These are phyloP conservation scores for Erethizon dorsatum DNA, from an alignment of 2,797 vertebrate genomes.

Conservation along the genomic window DNA sequence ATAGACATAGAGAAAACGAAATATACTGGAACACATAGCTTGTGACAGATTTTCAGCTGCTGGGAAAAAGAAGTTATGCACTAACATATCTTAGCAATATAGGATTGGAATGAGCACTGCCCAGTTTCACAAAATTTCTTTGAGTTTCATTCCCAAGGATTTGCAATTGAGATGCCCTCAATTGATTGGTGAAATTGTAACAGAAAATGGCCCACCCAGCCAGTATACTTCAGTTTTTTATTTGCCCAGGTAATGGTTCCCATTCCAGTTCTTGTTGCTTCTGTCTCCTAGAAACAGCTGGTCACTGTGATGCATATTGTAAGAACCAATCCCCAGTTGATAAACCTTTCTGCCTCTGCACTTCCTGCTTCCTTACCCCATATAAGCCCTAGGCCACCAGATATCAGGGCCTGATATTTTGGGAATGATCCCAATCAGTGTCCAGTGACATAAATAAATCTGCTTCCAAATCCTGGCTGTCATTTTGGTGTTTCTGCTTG, in stretches of 20 bases:
- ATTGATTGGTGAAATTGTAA: not conserved
- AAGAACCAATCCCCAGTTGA: not conserved
- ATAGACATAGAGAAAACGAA: not conserved
- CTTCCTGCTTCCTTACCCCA: not conserved
- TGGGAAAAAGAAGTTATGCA: not conserved
- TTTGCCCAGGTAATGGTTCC: not conserved
- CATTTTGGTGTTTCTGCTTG: no score
- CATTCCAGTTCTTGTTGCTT: not conserved
- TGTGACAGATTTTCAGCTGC: not conserved
- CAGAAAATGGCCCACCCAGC: not conserved
- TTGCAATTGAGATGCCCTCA: not conserved
- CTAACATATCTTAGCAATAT: not conserved
- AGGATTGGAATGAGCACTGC: not conserved
- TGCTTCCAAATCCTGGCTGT: no score
- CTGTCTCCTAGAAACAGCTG: not conserved
- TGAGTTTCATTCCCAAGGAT: not conserved
- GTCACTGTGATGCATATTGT: not conserved
- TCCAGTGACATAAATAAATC: no score
- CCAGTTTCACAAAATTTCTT: not conserved
- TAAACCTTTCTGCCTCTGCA: not conserved
- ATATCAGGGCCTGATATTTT: not conserved
- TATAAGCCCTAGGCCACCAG: not conserved
- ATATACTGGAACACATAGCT: not conserved
- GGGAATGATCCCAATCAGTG: not conserved
- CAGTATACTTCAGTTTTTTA: not conserved